Percentiles rank a stretch among this genome's conserved stretches.
These are phyloP conservation scores for Aeoliscus strigatus DNA, from an alignment of 2,797 vertebrate genomes.

Conservation along the genomic window DNA sequence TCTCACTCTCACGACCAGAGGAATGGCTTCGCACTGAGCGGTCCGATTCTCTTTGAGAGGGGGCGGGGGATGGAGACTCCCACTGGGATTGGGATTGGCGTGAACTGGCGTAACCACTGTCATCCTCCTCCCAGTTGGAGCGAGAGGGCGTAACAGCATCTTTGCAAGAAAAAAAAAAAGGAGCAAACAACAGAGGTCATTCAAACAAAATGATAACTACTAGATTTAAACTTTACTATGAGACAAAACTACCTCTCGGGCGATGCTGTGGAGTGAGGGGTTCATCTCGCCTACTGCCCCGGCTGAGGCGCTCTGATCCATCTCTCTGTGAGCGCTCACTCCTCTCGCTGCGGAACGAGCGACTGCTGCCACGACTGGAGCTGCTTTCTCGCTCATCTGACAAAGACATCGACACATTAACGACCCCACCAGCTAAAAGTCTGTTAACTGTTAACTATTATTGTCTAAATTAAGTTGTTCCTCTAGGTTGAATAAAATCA, in stretches of 20 bases:
- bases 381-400: constrained; percentile 83
- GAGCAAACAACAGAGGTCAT: neutral
- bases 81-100: constrained; percentile 92
- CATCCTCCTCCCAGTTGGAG: constrained; percentile 97
- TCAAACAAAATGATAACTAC: too few species aligned
- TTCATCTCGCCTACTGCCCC: constrained; percentile 79
- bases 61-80: constrained; percentile 90
- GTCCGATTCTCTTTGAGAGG: constrained; percentile 81
- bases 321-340: constrained; percentile 79
- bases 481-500: too few species aligned
- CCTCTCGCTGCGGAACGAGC: constrained; percentile 72
- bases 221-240: neutral
- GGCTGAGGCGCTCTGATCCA: constrained; percentile 81
- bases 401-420: constrained; percentile 1
- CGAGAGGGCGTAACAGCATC: constrained; percentile 90
- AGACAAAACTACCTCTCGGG: constrained; percentile 78
- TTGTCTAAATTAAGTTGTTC: too few species aligned
- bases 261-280: constrained; percentile 83
- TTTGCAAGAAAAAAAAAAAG: constrained; percentile 37
- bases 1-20: constrained; percentile 80
- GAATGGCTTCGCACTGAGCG: constrained; percentile 80
- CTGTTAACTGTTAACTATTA: too few species aligned
- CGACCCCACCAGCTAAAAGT: neutral
- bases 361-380: constrained; percentile 58
- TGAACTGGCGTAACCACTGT: constrained; percentile 76